phyloP scores from a whole-genome alignment of 2,797 vertebrate species.

The Pygocentrus nattereri region DNA sequence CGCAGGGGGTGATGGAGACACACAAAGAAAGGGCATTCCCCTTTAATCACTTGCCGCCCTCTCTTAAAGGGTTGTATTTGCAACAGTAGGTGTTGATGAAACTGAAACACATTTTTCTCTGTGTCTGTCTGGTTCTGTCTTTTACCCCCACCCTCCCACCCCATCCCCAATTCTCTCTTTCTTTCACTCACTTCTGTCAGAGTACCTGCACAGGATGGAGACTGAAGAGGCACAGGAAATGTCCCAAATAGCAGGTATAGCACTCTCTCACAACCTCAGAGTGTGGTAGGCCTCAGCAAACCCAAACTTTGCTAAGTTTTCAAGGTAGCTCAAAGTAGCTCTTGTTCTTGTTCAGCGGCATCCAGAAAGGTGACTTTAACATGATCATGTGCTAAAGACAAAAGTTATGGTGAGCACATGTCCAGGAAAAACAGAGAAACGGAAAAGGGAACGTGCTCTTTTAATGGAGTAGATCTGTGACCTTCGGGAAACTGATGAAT shows the following conservation, averaged over 20 bases:
- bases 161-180: constrained; percentile 9
- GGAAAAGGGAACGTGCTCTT: constrained; percentile 38
- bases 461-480: background rate
- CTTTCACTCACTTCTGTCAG: constrained; percentile 66
- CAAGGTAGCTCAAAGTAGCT: constrained; percentile 12
- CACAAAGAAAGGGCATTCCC: constrained; percentile 74
- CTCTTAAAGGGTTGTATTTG: constrained; percentile 81
- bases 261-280: constrained; percentile 17
- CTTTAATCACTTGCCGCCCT: constrained; percentile 69
- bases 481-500: background rate
- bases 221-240: constrained; percentile 96
- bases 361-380: constrained; percentile 1
- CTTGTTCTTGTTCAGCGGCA: background rate
- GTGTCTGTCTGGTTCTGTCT: constrained; percentile 45
- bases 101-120: constrained; percentile 67
- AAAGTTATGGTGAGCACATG: constrained; percentile 20
- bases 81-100: constrained; percentile 85
- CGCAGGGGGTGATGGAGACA: constrained; percentile 79
- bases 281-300: constrained; percentile 40
- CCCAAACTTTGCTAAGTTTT: constrained; percentile 7
- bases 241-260: constrained; percentile 94
- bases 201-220: constrained; percentile 97
- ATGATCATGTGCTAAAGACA: background rate
- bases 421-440: constrained; percentile 29
- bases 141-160: constrained; percentile 51